Evolutionary conservation across 2,888 invertebrate species (phyloP).

Genomic region (Cantharis lateralis): DNA sequence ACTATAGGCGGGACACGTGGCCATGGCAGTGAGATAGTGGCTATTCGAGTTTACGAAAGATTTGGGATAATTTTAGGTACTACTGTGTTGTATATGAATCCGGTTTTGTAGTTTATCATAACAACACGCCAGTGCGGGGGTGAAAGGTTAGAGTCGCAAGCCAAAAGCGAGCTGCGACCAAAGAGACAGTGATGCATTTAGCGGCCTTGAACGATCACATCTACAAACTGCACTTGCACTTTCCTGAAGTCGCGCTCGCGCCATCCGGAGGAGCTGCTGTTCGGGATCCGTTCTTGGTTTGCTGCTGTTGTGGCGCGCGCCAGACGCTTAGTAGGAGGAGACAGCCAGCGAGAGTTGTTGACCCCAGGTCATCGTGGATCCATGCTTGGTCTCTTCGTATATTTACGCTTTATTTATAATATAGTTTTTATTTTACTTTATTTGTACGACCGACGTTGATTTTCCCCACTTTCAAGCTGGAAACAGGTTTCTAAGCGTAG

Average conservation of each 20-base stretch:
- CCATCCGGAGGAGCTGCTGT: constrained; percentile 34
- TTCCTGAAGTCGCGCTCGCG: constrained; percentile 37
- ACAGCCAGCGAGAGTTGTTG: constrained; percentile 55
- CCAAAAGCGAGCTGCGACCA: constrained; percentile 47
- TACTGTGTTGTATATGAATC: constrained; percentile 34
- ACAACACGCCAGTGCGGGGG: constrained; percentile 20
- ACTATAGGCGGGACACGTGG: background rate
- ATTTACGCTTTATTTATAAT: constrained; percentile 50
- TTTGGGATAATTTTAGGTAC: constrained; percentile 28
- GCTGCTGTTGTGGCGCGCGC: constrained; percentile 41
- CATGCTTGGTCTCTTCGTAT: constrained; percentile 49
- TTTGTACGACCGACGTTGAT: constrained; percentile 39
- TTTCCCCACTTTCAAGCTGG: constrained; percentile 41
- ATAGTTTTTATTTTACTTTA: constrained; percentile 46
- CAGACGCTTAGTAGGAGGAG: constrained; percentile 56
- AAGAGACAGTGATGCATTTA: constrained; percentile 46
- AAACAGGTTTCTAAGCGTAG: constrained; percentile 42
- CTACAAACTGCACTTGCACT: constrained; percentile 45
- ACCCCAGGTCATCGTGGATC: constrained; percentile 56
- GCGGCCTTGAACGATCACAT: constrained; percentile 55
- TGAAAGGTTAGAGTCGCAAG: constrained; percentile 45
- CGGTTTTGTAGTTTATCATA: constrained; percentile 37
- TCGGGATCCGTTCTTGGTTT: constrained; percentile 30
- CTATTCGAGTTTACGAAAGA: background rate
- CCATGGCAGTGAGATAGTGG: background rate